Base-by-base conservation (phyloP, 1,140 invertebrate species). In the Caenorhabditis brenneri region DNA sequence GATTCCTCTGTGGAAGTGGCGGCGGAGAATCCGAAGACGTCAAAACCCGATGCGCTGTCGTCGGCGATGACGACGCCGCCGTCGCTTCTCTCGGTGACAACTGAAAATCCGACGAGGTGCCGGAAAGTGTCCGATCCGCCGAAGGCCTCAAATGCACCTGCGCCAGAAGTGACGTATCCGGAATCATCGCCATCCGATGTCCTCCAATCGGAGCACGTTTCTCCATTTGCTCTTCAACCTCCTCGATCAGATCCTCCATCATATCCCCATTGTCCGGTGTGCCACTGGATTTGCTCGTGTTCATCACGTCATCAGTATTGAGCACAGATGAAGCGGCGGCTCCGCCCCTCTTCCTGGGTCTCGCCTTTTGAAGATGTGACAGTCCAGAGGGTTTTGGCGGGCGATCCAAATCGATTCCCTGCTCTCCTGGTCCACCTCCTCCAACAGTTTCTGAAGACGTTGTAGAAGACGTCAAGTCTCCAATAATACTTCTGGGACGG, bases 401-500 rank as follows among this genome's bases (percentile, higher is more conserved):
- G 2, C 39, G 24, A 24, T 83, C 82, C 5, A 83, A 24, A 10
- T 46, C 49, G 29, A 79, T n/a, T 29, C 69, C 82, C 16, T 55
- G 46, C 42, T 83, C 69, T 9, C n/a, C 12, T 4, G n/a, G n/a
- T n/a, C n/a, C n/a, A n/a, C 39, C 55, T 10, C 31, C 60, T 27
- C 60, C 60, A 36, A 65, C 10, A 19, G 29, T 65, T 36, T 69
- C 74, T 1, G 74, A 83, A 31, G 33, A 33, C 24, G 53, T 51
- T n/a, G 65, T 60, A 24, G 82, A 83, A 15, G 65, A 31, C n/a
- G 46, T 33, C 27, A 83, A 10, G 29, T 83, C 82, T n/a, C 82
- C 82, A n/a, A 83, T 83, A 12, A 83, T 83, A 51, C 82, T 83
- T 48, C 82, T 46, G 6, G 82, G 82, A 7, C 82, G 69, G 48